These are phyloP conservation scores for Sebastes reedi DNA, from an alignment of 2,797 vertebrate genomes.

Conservation along the genomic window DNA sequence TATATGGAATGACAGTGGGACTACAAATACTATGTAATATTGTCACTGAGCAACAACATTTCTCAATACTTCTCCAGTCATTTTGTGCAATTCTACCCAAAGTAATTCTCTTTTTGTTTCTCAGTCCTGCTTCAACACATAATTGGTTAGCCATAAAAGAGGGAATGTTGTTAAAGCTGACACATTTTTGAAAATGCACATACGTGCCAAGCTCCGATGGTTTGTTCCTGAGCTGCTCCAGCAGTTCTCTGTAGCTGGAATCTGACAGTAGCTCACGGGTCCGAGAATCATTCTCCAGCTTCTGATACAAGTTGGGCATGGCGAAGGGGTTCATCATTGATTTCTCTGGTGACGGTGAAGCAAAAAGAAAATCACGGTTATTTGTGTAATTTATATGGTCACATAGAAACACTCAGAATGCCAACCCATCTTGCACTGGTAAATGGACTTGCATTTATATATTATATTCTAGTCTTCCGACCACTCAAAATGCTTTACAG, in stretches of 20 bases:
- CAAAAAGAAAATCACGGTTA: not conserved
- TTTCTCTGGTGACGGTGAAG: slow-evolving; percentile 80
- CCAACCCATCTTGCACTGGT: not conserved
- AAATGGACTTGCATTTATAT: too few species aligned
- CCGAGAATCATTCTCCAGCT: slow-evolving; percentile 89
- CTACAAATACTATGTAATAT: not conserved
- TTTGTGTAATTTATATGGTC: not conserved
- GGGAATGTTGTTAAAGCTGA: not conserved
- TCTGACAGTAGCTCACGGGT: slow-evolving; percentile 87
- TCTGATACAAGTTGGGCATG: slow-evolving; percentile 90
- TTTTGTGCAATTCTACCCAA: not conserved
- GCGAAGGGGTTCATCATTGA: slow-evolving; percentile 95
- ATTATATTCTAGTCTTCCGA: too few species aligned
- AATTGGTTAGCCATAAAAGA: not conserved
- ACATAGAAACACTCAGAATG: not conserved
- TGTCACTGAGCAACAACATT: not conserved
- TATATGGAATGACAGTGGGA: not conserved
- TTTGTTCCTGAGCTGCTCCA: slow-evolving; percentile 90
- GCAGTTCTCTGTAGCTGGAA: slow-evolving; percentile 89
- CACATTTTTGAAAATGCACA: slow-evolving; percentile 59
- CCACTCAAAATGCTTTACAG: too few species aligned
- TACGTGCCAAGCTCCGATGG: slow-evolving; percentile 91
- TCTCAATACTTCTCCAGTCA: not conserved
- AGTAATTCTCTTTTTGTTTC: not conserved
- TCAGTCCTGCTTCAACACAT: not conserved